Evolutionary conservation across 2,888 invertebrate genomes (phyloP).

Genomic region (Leptinotarsa peninsularis): DNA sequence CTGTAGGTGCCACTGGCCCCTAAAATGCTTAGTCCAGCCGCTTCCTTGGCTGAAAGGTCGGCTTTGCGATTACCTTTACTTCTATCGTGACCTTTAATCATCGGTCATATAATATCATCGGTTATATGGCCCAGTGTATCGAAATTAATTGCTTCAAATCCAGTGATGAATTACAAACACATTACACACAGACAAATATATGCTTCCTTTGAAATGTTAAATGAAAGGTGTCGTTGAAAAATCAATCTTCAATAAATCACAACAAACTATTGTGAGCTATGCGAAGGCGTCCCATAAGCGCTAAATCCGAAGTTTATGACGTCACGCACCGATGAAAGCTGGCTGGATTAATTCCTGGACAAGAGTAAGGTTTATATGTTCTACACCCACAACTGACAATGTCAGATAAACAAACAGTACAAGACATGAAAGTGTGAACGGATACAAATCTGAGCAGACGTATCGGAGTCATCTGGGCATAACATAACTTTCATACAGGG

Average conservation of each 20-base stretch:
- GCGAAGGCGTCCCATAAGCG: background rate
- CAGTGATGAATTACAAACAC: too few species aligned
- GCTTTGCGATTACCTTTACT: too few species aligned
- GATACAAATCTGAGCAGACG: slow-evolving; percentile 13
- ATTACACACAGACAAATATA: too few species aligned
- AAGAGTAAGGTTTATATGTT: slow-evolving; percentile 15
- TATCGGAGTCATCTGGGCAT: background rate
- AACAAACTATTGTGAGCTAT: background rate
- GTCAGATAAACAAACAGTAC: slow-evolving; percentile 15
- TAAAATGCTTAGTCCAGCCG: too few species aligned
- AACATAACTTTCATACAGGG: slow-evolving; percentile 1
- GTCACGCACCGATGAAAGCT: slow-evolving; percentile 12
- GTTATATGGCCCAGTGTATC: too few species aligned
- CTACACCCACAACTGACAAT: slow-evolving; percentile 15
- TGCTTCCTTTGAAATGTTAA: background rate
- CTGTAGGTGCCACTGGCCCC: too few species aligned
- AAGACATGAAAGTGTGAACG: slow-evolving; percentile 17
- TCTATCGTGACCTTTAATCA: too few species aligned
- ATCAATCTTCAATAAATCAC: slow-evolving; percentile 1
- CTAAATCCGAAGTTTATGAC: background rate
- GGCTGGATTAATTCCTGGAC: slow-evolving; percentile 14
- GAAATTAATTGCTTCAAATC: too few species aligned
- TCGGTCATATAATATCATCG: too few species aligned
- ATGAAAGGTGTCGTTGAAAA: background rate
- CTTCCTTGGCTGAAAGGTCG: too few species aligned